phyloP scores from a whole-genome alignment of 1,140 invertebrate species.

The Aphis gossypii region DNA sequence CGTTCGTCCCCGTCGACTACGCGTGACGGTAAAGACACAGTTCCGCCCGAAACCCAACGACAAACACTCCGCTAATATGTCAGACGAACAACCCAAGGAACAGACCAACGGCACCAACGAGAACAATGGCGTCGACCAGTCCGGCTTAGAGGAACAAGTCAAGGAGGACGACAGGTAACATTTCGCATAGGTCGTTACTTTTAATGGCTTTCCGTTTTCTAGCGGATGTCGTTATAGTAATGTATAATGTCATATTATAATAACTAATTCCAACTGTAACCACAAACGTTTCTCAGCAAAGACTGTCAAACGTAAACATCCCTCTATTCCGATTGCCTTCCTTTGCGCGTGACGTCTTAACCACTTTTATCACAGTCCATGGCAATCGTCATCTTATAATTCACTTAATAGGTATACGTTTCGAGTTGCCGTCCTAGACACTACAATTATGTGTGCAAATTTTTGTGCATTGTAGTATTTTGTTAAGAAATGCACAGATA shows the following conservation, averaged over 20 bases:
- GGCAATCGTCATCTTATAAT: background rate
- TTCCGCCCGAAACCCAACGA: background rate
- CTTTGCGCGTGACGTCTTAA: background rate
- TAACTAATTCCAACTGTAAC: background rate
- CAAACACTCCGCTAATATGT: background rate
- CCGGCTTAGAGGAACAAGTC: constrained; percentile 20
- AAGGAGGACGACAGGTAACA: constrained; percentile 53
- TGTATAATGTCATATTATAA: background rate
- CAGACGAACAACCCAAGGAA: constrained; percentile 47
- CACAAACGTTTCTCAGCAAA: background rate
- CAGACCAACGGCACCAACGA: constrained; percentile 52
- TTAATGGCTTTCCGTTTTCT: background rate
- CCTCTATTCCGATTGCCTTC: background rate
- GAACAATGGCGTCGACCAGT: constrained; percentile 54
- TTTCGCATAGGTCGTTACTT: background rate
- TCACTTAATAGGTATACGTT: background rate
- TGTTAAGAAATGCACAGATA: background rate
- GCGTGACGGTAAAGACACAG: background rate
- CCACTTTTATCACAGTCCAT: background rate
- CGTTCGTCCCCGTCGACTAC: background rate
- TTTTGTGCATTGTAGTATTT: background rate
- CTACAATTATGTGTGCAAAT: background rate
- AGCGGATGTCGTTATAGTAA: background rate
- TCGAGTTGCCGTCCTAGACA: background rate
- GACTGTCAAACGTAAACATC: background rate